Base-by-base conservation (phyloP, 2,888 invertebrate genomes). In the Antitype chi region DNA sequence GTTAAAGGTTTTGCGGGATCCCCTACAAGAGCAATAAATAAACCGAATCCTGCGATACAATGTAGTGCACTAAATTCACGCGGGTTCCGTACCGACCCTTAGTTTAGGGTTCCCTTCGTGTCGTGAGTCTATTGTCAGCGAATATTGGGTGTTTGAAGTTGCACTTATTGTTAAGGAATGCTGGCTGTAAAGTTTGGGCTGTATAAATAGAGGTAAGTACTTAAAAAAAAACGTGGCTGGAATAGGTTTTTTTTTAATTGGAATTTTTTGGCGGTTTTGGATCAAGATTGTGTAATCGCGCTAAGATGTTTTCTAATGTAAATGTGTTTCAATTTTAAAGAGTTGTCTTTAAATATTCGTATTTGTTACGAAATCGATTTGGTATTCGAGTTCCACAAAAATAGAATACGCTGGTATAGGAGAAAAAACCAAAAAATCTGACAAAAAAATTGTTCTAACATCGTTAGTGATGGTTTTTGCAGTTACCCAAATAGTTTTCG, bases 1-100 rank as follows among this genome's bases (percentile, higher is more conserved):
- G 93, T 92, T 92, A 93, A 93, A 92, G 92, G 92, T 92, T 92
- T 90, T 86, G 87, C 84, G 82, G 87, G 87, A 89, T 87, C 89
- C 91, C 89, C 89, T 81, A 86, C 83, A 82, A 71, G 53, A 67
- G 73, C 79, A 49, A 93, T 93, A 94, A 94, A 94, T 93, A 93
- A 91, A 88, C 76, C 82, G 87, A 78, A 86, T 74, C 74, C 86
- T 80, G 85, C 85, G 88, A 82, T 89, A 89, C 87, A 88, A 86
- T 87, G 85, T 74, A 86, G 83, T 85, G 81, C 79, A 89, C 85
- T 88, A 90, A 90, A 90, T 91, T 89, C 74, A 83, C 79, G 78
- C 66, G 85, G 80, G 83, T 82, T 75, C 77, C 64, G 74, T 69
- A 53, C 70, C 52, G 53, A 63, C 82, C 83, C 80, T 76, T 77